Evolutionary conservation across 2,888 invertebrate genomes (phyloP).

Genomic region (Parnassius apollo): DNA sequence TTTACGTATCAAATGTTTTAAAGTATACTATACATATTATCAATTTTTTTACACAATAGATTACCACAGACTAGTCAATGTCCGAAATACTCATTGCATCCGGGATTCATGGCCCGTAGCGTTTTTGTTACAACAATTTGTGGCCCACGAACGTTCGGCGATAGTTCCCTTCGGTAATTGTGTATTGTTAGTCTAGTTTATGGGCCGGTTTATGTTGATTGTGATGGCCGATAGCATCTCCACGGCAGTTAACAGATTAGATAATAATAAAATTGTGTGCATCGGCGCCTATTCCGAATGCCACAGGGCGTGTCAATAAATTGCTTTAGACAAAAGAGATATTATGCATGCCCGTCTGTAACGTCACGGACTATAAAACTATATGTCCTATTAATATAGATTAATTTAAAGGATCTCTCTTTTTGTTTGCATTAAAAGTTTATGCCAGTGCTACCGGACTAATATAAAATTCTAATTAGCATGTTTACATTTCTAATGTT

Average conservation of each 20-base stretch:
- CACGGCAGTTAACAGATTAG: constrained; percentile 24
- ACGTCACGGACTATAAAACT: constrained; percentile 15
- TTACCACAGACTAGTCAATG: constrained; percentile 20
- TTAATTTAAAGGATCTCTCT: not conserved
- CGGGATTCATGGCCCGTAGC: constrained; percentile 41
- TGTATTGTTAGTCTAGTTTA: constrained; percentile 35
- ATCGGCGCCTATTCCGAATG: constrained; percentile 6
- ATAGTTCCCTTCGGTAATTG: constrained; percentile 36
- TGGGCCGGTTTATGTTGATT: constrained; percentile 16
- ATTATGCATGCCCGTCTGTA: not conserved
- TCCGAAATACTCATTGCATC: constrained; percentile 35
- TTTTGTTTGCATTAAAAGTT: no score
- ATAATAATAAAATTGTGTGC: constrained; percentile 22
- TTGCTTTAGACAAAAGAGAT: constrained; percentile 19
- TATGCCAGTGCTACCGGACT: no score
- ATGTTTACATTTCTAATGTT: no score
- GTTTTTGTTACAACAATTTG: constrained; percentile 27
- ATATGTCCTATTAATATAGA: constrained; percentile 14
- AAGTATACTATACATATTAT: no score
- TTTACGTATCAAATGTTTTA: no score
- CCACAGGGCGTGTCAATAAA: constrained; percentile 17
- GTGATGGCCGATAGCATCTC: constrained; percentile 19
- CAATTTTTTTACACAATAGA: constrained; percentile 19
- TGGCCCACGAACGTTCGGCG: constrained; percentile 31
- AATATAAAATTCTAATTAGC: no score